Base-by-base conservation (phyloP, 2,797 vertebrate species). In the Manis crassicaudata region DNA sequence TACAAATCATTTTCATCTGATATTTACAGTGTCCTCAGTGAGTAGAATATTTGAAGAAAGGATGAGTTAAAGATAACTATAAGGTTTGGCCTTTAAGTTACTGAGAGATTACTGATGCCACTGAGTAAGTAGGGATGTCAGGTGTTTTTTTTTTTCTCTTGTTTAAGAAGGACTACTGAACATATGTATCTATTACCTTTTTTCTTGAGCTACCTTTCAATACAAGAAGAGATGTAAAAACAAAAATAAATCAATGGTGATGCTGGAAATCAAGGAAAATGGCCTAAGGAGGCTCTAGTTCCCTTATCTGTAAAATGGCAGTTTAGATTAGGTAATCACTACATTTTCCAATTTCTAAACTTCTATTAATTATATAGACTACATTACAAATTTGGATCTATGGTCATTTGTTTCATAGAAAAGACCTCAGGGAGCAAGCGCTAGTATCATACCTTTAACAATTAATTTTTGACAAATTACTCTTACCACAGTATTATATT, bases 301-400 rank as follows among this genome's bases (percentile, higher is more conserved):
- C 18, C 6, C 11, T 86, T 77, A 90, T 86, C 20, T 86, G 18
- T 92, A 91, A 92, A 86, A 67, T 70, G 32, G 56, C 52, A 68
- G 25, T 18, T 84, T 82, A 80, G 20, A 37, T 27, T 76, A 77
- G 20, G 54, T 94, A 65, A 88, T 77, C 2, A 7, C 23, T n/a
- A 32, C 43, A 20, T 90, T 86, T 77, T 92, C 76, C 25, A 70
- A 80, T 63, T 95, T 95, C 65, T 89, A 50, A 85, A 81, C 40
- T 70, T 96, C 14, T 82, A 1, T 89, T 92, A 13, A 62, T 92
- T 92, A 56, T 54, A n/a, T 75, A 63, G 12, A 3, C 62, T 80
- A 54, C 93, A 60, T 79, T 65, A 73, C 16, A 92, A 52, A 62
- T 89, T 85, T 67, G 89, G 32, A 18, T 60, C 11, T 79, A 6